phyloP scores from a whole-genome alignment of 2,888 invertebrate species.

The Andrena marginata region DNA sequence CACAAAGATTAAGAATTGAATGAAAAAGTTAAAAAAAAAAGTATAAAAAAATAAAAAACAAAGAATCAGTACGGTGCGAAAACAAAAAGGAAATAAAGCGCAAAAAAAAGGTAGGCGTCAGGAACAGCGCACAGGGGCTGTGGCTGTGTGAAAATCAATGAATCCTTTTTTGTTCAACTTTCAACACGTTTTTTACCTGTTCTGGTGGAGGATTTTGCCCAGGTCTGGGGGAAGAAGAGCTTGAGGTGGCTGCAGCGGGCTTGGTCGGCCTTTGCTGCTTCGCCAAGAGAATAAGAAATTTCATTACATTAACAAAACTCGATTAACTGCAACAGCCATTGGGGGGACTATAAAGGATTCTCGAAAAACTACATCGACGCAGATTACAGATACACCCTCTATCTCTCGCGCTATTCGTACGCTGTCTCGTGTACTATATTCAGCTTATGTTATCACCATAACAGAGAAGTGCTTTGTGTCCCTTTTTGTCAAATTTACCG shows the following conservation, averaged over 20 bases:
- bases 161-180: conserved; percentile 56
- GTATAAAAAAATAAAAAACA: conserved; percentile 34
- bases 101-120: conserved; percentile 72
- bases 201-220: conserved; percentile 87
- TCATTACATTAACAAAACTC: conserved; percentile 77
- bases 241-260: conserved; percentile 86
- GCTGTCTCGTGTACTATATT: conserved; percentile 19
- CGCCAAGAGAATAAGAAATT: conserved; percentile 84
- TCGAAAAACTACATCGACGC: conserved; percentile 33
- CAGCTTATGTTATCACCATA: conserved; percentile 36
- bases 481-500: conserved; percentile 1
- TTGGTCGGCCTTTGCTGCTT: conserved; percentile 87
- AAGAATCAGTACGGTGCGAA: conserved; percentile 51
- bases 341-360: conserved; percentile 47
- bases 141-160: conserved; percentile 70
- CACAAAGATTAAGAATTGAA: conserved; percentile 31
- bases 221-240: conserved; percentile 86
- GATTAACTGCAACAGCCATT: conserved; percentile 63
- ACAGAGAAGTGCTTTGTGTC: conserved; percentile 41
- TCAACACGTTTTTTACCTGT: conserved; percentile 86
- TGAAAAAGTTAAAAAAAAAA: conserved; percentile 16
- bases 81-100: conserved; percentile 69
- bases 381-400: conserved; percentile 16
- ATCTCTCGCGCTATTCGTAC: conserved; percentile 14
- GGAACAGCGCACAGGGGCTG: conserved; percentile 74